These are phyloP conservation scores for Quadroppia sp. DNA, from an alignment of 2,888 invertebrate species.

Conservation along the genomic window DNA sequence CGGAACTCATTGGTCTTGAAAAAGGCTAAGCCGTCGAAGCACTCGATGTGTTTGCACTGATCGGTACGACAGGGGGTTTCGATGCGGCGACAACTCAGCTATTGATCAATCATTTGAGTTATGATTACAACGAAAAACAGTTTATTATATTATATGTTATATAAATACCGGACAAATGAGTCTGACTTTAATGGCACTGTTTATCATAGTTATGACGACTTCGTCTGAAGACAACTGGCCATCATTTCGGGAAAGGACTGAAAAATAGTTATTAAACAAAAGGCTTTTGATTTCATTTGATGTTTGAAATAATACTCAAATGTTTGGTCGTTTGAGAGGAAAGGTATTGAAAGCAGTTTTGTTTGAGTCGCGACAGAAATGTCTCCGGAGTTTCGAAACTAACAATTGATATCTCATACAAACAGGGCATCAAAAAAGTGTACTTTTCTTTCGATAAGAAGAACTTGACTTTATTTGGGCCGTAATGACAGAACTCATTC, in stretches of 20 bases:
- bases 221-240: background rate
- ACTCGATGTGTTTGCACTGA: conserved; percentile 25
- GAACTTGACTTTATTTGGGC: background rate
- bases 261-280: no score
- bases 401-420: conserved; percentile 8
- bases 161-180: conserved; percentile 34
- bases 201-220: background rate
- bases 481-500: background rate
- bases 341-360: background rate
- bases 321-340: background rate
- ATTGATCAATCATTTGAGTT: background rate
- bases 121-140: no score
- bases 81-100: conserved; percentile 7
- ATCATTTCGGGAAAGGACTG: background rate
- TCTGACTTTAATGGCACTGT: background rate
- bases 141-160: no score
- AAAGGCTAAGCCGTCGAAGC: conserved; percentile 5
- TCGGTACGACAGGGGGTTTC: conserved; percentile 12
- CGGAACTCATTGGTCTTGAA: conserved; percentile 2
- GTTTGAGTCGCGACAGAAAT: background rate
- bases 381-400: background rate
- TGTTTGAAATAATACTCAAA: conserved; percentile 4
- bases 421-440: conserved; percentile 3
- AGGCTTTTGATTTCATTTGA: background rate
- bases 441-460: background rate